These are phyloP conservation scores for Eubasilissa regina DNA, from an alignment of 1,140 invertebrate genomes.

Conservation along the genomic window DNA sequence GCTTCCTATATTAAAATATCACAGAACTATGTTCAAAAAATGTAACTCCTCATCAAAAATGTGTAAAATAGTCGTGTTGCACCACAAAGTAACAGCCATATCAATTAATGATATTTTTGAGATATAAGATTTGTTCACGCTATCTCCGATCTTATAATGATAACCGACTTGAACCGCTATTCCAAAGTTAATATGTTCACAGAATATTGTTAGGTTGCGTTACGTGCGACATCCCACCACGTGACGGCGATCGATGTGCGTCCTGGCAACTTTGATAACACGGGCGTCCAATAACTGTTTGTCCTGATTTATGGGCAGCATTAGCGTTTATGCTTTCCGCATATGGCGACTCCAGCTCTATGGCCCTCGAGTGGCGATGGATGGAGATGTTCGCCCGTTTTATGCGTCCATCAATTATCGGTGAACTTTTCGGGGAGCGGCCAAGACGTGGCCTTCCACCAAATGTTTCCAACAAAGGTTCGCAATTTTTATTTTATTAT, in stretches of 20 bases:
- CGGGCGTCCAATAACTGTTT: constrained; percentile 26
- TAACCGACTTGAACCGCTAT: no score
- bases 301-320: constrained; percentile 21
- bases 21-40: no score
- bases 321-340: constrained; percentile 33
- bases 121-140: no score
- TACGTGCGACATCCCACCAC: background rate
- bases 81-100: no score
- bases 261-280: constrained; percentile 28
- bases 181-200: no score
- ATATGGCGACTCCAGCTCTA: background rate
- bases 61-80: no score
- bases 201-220: no score
- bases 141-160: no score
- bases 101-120: no score
- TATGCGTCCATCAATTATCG: constrained; percentile 23
- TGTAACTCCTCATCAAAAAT: no score
- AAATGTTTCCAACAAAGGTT: background rate
- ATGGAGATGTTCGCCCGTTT: constrained; percentile 10
- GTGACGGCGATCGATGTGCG: background rate
- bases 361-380: constrained; percentile 5
- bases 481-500: no score
- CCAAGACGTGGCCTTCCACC: background rate
- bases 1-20: no score
- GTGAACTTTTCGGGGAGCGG: background rate